Conservation (phyloP, 2,888 invertebrate genomes). For the Drosophila cognata region DNA sequence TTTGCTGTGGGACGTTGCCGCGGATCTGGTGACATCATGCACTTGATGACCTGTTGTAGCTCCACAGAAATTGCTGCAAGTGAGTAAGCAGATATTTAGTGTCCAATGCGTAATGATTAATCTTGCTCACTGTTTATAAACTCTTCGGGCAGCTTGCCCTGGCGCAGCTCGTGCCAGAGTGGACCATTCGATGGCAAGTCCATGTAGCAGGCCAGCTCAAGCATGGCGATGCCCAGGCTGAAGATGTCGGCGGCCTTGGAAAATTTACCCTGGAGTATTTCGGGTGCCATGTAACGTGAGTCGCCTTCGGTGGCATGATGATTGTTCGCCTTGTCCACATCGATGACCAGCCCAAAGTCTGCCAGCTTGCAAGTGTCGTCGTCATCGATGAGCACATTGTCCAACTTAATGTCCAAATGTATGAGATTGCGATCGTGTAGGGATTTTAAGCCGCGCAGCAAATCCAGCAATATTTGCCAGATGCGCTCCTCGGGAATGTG, state of each 20-base stretch:
- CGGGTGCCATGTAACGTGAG: slow-evolving; percentile 90
- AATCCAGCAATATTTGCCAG: slow-evolving; percentile 89
- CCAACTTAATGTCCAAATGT: slow-evolving; percentile 92
- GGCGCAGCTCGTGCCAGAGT: slow-evolving; percentile 89
- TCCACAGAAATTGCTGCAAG: slow-evolving; percentile 85
- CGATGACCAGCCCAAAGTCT: slow-evolving; percentile 91
- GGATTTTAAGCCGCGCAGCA: slow-evolving; percentile 88
- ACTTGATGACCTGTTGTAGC: slow-evolving; percentile 86
- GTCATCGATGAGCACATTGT: slow-evolving; percentile 89
- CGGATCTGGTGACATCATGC: slow-evolving; percentile 87
- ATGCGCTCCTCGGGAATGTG: slow-evolving; percentile 87
- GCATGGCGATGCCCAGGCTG: slow-evolving; percentile 89
- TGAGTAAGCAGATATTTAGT: not conserved
- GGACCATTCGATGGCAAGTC: slow-evolving; percentile 89
- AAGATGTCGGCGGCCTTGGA: slow-evolving; percentile 91
- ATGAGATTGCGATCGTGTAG: slow-evolving; percentile 89
- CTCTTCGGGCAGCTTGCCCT: slow-evolving; percentile 86
- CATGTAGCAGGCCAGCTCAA: slow-evolving; percentile 90
- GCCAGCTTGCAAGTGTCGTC: slow-evolving; percentile 89
- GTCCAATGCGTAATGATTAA: not conserved
- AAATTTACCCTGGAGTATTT: slow-evolving; percentile 88
- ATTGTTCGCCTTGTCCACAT: slow-evolving; percentile 87
- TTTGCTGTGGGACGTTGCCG: slow-evolving; percentile 86
- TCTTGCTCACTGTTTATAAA: slow-evolving; percentile 83
- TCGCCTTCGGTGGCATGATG: slow-evolving; percentile 90